These are phyloP conservation scores for Nysson spinosus DNA, from an alignment of 2,888 invertebrate species.

Conservation along the genomic window DNA sequence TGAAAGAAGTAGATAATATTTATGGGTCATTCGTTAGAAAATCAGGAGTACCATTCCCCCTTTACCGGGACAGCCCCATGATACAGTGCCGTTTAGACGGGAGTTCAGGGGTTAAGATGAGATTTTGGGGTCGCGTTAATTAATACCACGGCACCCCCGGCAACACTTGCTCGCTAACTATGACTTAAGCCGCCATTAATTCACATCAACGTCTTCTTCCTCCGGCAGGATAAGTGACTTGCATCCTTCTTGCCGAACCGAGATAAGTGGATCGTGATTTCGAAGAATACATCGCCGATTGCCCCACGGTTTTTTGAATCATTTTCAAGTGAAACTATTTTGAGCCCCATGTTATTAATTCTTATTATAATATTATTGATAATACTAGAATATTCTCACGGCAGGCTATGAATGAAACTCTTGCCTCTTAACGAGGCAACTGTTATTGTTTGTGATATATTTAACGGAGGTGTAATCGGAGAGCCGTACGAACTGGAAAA, in stretches of 20 bases:
- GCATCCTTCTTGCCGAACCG: conserved; percentile 71
- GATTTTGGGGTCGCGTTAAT: conserved; percentile 75
- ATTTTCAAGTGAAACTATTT: conserved; percentile 13
- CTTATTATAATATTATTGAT: no score
- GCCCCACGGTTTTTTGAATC: conserved; percentile 9
- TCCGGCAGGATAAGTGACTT: conserved; percentile 70
- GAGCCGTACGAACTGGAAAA: conserved; percentile 15
- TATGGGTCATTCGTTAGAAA: conserved; percentile 64
- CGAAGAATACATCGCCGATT: conserved; percentile 33
- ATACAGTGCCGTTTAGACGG: conserved; percentile 61
- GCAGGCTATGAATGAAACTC: no score
- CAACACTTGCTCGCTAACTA: conserved; percentile 60
- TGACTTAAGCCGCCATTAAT: conserved; percentile 76
- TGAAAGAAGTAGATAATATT: conserved; percentile 61
- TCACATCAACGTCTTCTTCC: conserved; percentile 77
- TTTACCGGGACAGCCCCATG: conserved; percentile 50
- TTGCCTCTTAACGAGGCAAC: no score
- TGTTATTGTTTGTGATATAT: no score
- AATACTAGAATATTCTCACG: no score
- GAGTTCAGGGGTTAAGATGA: conserved; percentile 75
- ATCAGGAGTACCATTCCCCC: conserved; percentile 44
- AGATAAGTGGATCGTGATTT: conserved; percentile 64
- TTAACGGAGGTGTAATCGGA: conserved; percentile 31
- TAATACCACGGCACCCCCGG: conserved; percentile 64
- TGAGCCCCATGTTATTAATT: no score